Evolutionary conservation across 2,888 invertebrate genomes (phyloP), one percentile per base, ranked within the genome.

Genomic region (Eulithis testata): DNA sequence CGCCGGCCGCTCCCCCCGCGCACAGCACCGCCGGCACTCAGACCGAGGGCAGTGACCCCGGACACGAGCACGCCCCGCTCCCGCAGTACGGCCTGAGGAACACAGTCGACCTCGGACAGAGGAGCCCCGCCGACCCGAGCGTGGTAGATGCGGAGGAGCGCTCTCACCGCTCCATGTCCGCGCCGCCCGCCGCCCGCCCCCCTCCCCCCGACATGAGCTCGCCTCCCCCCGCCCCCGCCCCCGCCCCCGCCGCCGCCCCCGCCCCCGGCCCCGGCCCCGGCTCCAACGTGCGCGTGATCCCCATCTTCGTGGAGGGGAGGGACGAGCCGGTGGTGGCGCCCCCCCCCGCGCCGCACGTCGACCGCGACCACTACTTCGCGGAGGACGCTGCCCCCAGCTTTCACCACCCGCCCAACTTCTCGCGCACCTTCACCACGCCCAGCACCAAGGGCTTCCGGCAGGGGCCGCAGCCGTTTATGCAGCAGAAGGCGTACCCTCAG

Each of bases 271-370:
- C 80, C 78, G 82, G 85, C 57, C 83, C 49, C 21, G 21, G 89
- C 71, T 89, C 94, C 51, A 95, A 95, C 76, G 96, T 97, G 55
- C 94, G 97, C 69, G 96, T 97, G 79, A 97, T 98, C 86, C 98
- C 98, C 27, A 98, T 98, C 71, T 96, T 96, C 80, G 96, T 98
- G 0, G 98, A 98, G 87, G 97, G 97, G 7, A 94, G 97, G 60
- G 96, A 97, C 76, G 96, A 96, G 79, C 97, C 97, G 0, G 95
- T 97, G 40, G 40, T 40, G 40, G 7, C 12, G 93, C 96, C 63
- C 95, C 96, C 63, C 95, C 96, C 69, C 95, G 94, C 80, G 91
- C 93, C 66, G 93, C 89, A 89, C 71, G 76, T 88, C 60, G 91
- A 92, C 61, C 87, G 91, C 72, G 90, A 93, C 69, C 83, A 94